These are phyloP conservation scores for Microtus pennsylvanicus DNA, from an alignment of 2,113 vertebrate species.

Conservation along the genomic window DNA sequence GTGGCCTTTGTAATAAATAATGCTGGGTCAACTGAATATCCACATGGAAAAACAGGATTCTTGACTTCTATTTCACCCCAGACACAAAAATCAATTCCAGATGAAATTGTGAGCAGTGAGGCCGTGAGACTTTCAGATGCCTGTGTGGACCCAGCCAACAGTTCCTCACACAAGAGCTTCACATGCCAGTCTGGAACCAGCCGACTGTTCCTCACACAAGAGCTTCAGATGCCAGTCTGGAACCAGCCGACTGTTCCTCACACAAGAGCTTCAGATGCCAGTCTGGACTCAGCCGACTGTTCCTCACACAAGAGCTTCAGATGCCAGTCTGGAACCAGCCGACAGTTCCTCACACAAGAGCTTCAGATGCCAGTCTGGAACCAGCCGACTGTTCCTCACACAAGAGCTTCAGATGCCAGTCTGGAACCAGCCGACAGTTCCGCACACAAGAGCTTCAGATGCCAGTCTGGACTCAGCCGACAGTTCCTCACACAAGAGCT, in stretches of 20 bases:
- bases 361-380: too few species aligned
- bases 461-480: not conserved
- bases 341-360: not conserved
- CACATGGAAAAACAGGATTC: slow-evolving; percentile 31
- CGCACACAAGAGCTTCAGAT: too few species aligned
- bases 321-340: too few species aligned
- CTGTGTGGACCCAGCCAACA: not conserved
- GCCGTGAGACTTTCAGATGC: not conserved
- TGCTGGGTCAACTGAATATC: not conserved
- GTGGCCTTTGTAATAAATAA: slow-evolving; percentile 31
- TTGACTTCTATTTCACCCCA: slow-evolving; percentile 57
- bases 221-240: not conserved
- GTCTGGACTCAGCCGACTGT: not conserved
- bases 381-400: too few species aligned
- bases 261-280: not conserved
- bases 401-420: slow-evolving; percentile 11
- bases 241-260: too few species aligned
- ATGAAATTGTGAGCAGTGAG: slow-evolving; percentile 41
- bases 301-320: not conserved
- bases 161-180: too few species aligned
- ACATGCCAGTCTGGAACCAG: not conserved
- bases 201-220: not conserved
- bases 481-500: not conserved
- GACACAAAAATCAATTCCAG: slow-evolving; percentile 22
- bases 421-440: not conserved